Percentiles rank a stretch among this genome's conserved stretches.
Evolutionary conservation across 2,113 vertebrate genomes (phyloP).

Genomic region (Butorides virescens): DNA sequence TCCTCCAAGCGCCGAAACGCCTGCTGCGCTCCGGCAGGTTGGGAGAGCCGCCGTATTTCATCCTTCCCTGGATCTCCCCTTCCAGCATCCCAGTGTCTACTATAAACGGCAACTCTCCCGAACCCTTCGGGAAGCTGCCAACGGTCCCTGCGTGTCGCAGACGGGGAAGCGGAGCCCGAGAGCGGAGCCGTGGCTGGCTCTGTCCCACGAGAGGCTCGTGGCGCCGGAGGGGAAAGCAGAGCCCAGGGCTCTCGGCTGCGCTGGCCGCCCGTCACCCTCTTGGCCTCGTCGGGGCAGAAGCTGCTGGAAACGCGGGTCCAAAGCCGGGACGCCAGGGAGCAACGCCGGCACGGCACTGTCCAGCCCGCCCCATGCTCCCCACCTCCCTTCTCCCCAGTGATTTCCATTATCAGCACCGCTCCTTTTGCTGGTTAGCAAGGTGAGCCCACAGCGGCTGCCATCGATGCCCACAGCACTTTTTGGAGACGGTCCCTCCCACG

Average conservation of each 20-base stretch:
- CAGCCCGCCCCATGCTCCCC: background rate
- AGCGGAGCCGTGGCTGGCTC: background rate
- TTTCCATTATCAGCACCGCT: rapidly evolving
- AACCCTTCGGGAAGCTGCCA: background rate
- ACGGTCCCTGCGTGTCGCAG: background rate
- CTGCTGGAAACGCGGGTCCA: background rate
- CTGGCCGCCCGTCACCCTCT: rapidly evolving
- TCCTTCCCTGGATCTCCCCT: background rate
- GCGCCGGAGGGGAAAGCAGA: background rate
- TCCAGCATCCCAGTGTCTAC: background rate
- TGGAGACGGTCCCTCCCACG: background rate
- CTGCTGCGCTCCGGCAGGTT: rapidly evolving
- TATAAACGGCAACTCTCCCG: background rate
- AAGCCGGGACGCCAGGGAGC: background rate
- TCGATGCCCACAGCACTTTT: background rate
- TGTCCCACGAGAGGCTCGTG: background rate
- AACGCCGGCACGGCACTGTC: rapidly evolving
- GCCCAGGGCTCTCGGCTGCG: background rate
- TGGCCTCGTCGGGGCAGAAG: background rate
- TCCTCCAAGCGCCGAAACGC: background rate
- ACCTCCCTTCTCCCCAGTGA: background rate
- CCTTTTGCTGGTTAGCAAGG: background rate
- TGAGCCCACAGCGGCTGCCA: rapidly evolving
- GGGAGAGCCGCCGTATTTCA: background rate
- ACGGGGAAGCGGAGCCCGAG: background rate